These are phyloP conservation scores for Spodoptera picta DNA, from an alignment of 2,888 invertebrate genomes.

Conservation along the genomic window DNA sequence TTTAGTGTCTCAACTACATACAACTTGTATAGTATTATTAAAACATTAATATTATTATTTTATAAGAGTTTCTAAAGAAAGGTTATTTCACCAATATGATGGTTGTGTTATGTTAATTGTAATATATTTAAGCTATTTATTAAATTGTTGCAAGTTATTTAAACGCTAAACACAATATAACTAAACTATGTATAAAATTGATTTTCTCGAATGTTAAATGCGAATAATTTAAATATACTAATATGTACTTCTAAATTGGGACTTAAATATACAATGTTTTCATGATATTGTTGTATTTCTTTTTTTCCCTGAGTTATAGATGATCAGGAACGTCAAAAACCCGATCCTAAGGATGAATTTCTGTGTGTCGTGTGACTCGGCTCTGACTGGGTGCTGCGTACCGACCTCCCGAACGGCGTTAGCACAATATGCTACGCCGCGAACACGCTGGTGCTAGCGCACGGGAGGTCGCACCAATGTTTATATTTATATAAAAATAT, in stretches of 20 bases:
- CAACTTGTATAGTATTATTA: slow-evolving; percentile 21
- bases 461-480: too few species aligned
- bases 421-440: too few species aligned
- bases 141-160: slow-evolving; percentile 60
- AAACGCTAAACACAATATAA: slow-evolving; percentile 48
- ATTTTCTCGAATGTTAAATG: slow-evolving; percentile 47
- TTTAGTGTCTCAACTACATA: slow-evolving; percentile 10
- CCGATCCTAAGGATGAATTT: too few species aligned
- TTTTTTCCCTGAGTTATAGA: background rate
- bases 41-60: slow-evolving; percentile 41
- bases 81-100: slow-evolving; percentile 60
- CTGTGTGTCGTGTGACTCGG: too few species aligned
- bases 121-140: slow-evolving; percentile 60
- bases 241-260: slow-evolving; percentile 51
- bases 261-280: slow-evolving; percentile 81
- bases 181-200: slow-evolving; percentile 46
- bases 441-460: too few species aligned
- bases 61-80: slow-evolving; percentile 49
- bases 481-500: too few species aligned
- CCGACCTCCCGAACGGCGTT: too few species aligned
- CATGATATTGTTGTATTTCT: slow-evolving; percentile 55
- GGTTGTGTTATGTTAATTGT: slow-evolving; percentile 71
- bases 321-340: too few species aligned
- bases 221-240: slow-evolving; percentile 34
- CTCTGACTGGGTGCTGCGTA: too few species aligned